Conservation (phyloP, 37 sponge, comb jelly and placozoan species). For the Chondrosia reniformis region DNA sequence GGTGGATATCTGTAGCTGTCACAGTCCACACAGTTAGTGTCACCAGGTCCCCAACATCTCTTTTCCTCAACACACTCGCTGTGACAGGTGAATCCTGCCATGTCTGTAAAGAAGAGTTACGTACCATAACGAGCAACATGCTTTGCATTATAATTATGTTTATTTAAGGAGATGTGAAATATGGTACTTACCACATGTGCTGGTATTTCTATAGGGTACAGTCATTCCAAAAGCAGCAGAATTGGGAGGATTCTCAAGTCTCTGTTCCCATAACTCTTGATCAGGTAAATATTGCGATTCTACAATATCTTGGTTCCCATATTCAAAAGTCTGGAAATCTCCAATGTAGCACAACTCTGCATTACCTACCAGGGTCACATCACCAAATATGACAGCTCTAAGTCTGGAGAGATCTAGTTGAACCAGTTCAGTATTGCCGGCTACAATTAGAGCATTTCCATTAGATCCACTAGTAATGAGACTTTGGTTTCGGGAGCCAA, state of each 20-base stretch:
- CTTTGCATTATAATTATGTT: too few relatives aligned
- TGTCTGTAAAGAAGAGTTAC: not conserved
- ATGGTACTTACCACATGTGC: too few relatives aligned
- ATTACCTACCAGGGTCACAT: not conserved
- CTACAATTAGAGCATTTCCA: not conserved
- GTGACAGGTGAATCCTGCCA: not conserved
- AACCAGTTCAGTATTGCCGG: not conserved
- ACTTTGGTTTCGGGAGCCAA: slow-evolving; percentile 1
- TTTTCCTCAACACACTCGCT: not conserved
- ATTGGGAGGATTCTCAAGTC: too few relatives aligned
- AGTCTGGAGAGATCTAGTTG: slow-evolving; percentile 15
- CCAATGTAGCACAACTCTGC: slow-evolving; percentile 17
- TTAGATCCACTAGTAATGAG: not conserved
- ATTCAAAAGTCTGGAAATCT: slow-evolving; percentile 1
- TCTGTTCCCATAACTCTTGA: too few relatives aligned
- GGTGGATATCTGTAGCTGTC: slow-evolving; percentile 7
- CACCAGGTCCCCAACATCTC: slow-evolving; percentile 12
- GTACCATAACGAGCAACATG: too few relatives aligned
- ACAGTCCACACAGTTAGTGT: slow-evolving; percentile 26
- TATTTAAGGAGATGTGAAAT: too few relatives aligned
- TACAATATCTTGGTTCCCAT: not conserved
- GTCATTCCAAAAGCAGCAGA: too few relatives aligned
- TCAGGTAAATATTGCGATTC: too few relatives aligned
- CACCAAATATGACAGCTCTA: not conserved
- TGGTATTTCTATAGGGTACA: too few relatives aligned